Evolutionary conservation across 1,140 invertebrate species (phyloP).

Genomic region (Drosophila nebulosa): DNA sequence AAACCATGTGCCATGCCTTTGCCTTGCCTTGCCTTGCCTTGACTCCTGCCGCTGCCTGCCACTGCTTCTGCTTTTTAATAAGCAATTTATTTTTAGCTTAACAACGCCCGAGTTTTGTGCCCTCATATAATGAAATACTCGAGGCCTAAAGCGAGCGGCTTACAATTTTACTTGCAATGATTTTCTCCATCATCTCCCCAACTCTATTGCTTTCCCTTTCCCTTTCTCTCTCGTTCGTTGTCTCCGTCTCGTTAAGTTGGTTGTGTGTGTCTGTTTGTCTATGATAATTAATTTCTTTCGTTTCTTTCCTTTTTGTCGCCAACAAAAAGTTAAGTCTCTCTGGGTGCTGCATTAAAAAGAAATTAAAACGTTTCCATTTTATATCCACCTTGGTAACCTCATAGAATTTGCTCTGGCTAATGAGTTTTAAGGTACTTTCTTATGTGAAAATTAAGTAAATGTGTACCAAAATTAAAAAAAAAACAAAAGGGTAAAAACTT

Average conservation of each 20-base stretch:
- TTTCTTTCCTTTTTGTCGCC: not conserved
- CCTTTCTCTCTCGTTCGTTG: not conserved
- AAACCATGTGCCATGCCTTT: not conserved
- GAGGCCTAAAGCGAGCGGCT: slow-evolving; percentile 41
- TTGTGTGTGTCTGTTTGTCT: slow-evolving; percentile 48
- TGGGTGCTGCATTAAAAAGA: slow-evolving; percentile 69
- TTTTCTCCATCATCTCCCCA: slow-evolving; percentile 11
- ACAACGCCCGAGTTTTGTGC: slow-evolving; percentile 51
- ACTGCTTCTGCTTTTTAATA: slow-evolving; percentile 65
- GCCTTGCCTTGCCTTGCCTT: not conserved
- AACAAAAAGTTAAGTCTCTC: not conserved
- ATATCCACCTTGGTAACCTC: not conserved
- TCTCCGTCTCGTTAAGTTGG: not conserved
- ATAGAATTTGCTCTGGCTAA: not conserved
- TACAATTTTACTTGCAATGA: slow-evolving; percentile 54
- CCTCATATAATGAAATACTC: slow-evolving; percentile 69
- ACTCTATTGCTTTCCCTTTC: not conserved
- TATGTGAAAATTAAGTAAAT: not conserved
- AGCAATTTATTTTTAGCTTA: slow-evolving; percentile 78
- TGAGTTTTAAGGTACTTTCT: not conserved
- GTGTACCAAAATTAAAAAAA: not conserved
- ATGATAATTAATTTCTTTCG: slow-evolving; percentile 37
- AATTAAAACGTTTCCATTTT: slow-evolving; percentile 55
- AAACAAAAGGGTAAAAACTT: not conserved
- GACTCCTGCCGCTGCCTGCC: not conserved